Evolutionary conservation across 2,113 vertebrate species (phyloP), one percentile per base, ranked within the genome.

Genomic region (Rhinolophus ferrumequinum): DNA sequence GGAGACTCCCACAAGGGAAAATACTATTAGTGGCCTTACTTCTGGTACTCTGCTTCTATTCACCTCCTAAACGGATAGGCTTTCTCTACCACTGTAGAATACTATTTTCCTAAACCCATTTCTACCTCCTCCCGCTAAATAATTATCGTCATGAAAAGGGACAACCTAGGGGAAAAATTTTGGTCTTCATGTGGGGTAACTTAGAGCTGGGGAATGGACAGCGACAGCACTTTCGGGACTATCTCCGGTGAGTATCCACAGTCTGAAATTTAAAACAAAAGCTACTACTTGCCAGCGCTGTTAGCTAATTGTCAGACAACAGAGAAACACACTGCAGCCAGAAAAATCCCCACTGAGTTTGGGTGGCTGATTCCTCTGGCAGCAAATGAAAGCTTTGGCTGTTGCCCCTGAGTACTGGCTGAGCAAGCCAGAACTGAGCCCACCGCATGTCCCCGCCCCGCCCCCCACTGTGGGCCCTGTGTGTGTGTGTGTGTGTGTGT

Each of bases 221-320:
- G 52, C 21, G 54, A 41, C 6, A 12, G n/a, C 18, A 47, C 30
- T 80, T 90, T 62, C 38, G 88, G 58, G 92, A 90, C 38, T 91
- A 15, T 52, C 22, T 90, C 54, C 76, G 84, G 22, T 91, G 88
- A 87, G 54, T 54, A 83, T 35, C 26, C 67, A 38, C 69, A 44
- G 97, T 90, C 62, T 60, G 86, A 97, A 92, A 95, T 93, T 56
- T 96, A 72, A 96, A 95, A 97, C 75, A 92, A 95, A 96, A 94
- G 15, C 92, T 26, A 8, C 56, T 72, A 24, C 50, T 67, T 58
- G 87, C 70, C 44, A 38, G n/a, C 64, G 21, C 52, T 54, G 41
- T 83, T 85, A 89, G 76, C 52, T 94, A 80, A 80, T 93, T 95
- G 90, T 95, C 66, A 69, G 75, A 96, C 92, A 93, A 86, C 88